Evolutionary conservation across 2,888 invertebrate species (phyloP).

Genomic region (Drosophila emarginata): DNA sequence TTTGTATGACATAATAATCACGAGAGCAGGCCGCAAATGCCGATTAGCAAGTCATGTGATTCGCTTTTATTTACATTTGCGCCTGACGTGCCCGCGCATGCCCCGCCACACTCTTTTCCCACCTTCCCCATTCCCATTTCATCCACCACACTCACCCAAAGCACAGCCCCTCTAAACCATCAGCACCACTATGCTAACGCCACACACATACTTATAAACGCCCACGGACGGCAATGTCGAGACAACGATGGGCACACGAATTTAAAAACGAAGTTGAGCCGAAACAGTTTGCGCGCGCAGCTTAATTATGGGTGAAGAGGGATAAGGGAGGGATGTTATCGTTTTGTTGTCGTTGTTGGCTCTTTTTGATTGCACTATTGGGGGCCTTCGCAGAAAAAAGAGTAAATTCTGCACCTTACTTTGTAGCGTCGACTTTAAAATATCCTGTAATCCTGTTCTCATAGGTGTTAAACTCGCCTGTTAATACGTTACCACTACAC

Average conservation of each 20-base stretch:
- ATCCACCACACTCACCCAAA: slow-evolving; percentile 4
- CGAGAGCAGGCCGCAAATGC: slow-evolving; percentile 80
- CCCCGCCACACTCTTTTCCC: slow-evolving; percentile 4
- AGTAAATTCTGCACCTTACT: background rate
- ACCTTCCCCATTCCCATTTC: slow-evolving; percentile 14
- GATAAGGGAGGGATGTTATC: slow-evolving; percentile 16
- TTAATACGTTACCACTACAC: too few species aligned
- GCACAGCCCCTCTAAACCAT: slow-evolving; percentile 4
- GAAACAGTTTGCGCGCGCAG: slow-evolving; percentile 50
- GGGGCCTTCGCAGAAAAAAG: slow-evolving; percentile 12
- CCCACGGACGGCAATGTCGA: slow-evolving; percentile 19
- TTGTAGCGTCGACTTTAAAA: background rate
- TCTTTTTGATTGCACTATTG: slow-evolving; percentile 32
- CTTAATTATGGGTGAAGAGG: slow-evolving; percentile 29
- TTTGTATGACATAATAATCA: slow-evolving; percentile 82
- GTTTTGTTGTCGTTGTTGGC: slow-evolving; percentile 15
- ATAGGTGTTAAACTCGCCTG: too few species aligned
- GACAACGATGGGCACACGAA: slow-evolving; percentile 18
- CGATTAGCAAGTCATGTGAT: slow-evolving; percentile 82
- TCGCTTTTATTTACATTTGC: slow-evolving; percentile 80
- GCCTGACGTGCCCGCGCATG: slow-evolving; percentile 54
- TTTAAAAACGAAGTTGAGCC: slow-evolving; percentile 36
- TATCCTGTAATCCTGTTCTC: background rate
- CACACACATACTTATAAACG: slow-evolving; percentile 19
- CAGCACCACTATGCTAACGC: background rate